phyloP scores from a whole-genome alignment of 2,888 invertebrate species.

The Trichogramma dendrolimi region DNA sequence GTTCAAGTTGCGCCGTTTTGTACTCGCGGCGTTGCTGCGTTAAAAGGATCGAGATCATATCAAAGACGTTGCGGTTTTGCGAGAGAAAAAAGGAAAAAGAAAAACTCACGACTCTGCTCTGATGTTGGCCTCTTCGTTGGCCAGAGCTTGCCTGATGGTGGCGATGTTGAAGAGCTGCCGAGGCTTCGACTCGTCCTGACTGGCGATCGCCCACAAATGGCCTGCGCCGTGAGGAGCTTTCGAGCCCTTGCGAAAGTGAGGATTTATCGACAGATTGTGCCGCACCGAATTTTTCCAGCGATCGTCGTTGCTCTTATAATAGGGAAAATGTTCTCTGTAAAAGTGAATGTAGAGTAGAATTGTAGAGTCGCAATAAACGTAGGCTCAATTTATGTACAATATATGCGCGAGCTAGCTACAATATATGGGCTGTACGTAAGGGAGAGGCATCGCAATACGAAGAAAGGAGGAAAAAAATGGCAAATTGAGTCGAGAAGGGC shows the following conservation, averaged over 20 bases:
- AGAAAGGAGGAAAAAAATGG: too few species aligned
- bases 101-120: slow-evolving; percentile 20
- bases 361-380: not conserved
- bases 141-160: slow-evolving; percentile 29
- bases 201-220: slow-evolving; percentile 84
- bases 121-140: slow-evolving; percentile 23
- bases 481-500: too few species aligned
- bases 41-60: not conserved
- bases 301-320: slow-evolving; percentile 84
- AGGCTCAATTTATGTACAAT: too few species aligned
- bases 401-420: too few species aligned
- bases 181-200: slow-evolving; percentile 57
- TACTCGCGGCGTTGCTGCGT: not conserved
- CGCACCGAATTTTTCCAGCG: slow-evolving; percentile 91
- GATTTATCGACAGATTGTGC: slow-evolving; percentile 87
- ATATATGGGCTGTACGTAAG: too few species aligned
- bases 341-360: slow-evolving; percentile 13
- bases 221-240: slow-evolving; percentile 85
- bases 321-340: slow-evolving; percentile 79
- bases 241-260: slow-evolving; percentile 82
- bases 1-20: not conserved
- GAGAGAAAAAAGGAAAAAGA: not conserved
- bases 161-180: slow-evolving; percentile 36
- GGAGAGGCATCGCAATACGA: too few species aligned
- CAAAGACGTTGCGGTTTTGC: not conserved